phyloP scores from a whole-genome alignment of 2,113 vertebrate genomes.

The Columba janthina region DNA sequence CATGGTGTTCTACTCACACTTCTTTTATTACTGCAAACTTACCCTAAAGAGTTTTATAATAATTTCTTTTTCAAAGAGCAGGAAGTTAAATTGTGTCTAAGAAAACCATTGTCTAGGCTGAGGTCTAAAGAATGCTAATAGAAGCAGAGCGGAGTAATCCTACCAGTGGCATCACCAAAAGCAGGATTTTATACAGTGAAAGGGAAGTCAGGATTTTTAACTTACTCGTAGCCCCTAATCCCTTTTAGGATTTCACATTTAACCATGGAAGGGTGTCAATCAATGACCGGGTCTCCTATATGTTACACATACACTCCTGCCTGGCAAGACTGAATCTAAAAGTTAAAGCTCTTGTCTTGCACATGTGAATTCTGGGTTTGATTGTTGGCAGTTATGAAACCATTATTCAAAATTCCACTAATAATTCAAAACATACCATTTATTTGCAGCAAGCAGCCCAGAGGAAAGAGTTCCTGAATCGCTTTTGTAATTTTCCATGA shows the following conservation, averaged over 20 bases:
- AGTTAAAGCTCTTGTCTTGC: neutral
- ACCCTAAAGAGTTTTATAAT: neutral
- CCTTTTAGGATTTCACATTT: neutral
- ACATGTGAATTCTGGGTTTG: constrained; percentile 9
- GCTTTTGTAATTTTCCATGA: constrained; percentile 12
- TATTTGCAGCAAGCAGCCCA: neutral
- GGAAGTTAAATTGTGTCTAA: neutral
- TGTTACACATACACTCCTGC: neutral
- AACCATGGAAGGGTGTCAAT: neutral
- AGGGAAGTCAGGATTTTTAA: neutral
- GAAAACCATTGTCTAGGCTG: neutral
- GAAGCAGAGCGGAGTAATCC: neutral
- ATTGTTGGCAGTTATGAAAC: constrained; percentile 11
- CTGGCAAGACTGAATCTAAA: neutral
- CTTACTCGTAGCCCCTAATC: neutral
- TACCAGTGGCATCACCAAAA: neutral
- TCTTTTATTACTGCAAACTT: neutral
- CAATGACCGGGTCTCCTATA: rapidly evolving
- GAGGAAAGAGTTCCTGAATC: neutral
- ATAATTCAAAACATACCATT: constrained; percentile 36
- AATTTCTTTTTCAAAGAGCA: neutral
- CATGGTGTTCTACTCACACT: neutral
- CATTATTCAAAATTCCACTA: neutral
- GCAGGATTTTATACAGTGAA: neutral
- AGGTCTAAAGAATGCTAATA: neutral